These are phyloP conservation scores for Drosophila niveifrons DNA, from an alignment of 2,888 invertebrate genomes.

Conservation along the genomic window DNA sequence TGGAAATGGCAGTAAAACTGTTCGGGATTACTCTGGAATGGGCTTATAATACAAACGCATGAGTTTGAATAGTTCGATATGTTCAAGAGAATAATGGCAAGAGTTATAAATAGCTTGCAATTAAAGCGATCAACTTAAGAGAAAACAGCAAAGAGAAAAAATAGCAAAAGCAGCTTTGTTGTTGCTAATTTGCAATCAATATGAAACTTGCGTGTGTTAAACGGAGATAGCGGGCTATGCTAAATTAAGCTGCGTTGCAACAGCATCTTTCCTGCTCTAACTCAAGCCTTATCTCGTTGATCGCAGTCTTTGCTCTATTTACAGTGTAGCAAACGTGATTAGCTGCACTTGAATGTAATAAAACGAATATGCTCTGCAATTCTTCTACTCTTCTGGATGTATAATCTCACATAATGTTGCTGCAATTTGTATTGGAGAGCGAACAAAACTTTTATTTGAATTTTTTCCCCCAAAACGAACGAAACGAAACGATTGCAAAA, in stretches of 20 bases:
- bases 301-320: background rate
- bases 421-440: slow-evolving; percentile 74
- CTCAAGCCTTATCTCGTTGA: background rate
- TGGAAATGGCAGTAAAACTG: slow-evolving; percentile 41
- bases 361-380: background rate
- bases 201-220: background rate
- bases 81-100: background rate
- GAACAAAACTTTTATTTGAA: slow-evolving; percentile 55
- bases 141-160: background rate
- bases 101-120: background rate
- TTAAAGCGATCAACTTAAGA: background rate
- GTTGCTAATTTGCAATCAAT: background rate
- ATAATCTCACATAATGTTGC: slow-evolving; percentile 80
- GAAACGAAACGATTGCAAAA: slow-evolving; percentile 36
- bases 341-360: background rate
- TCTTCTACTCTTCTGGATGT: slow-evolving; percentile 43
- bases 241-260: background rate
- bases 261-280: background rate
- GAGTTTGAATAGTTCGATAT: slow-evolving; percentile 9
- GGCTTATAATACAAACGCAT: slow-evolving; percentile 39
- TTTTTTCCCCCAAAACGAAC: slow-evolving; percentile 28
- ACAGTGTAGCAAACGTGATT: background rate
- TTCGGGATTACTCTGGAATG: slow-evolving; percentile 44
- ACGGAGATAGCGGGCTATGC: background rate
- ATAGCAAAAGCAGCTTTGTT: background rate